Conservation (phyloP, 2,888 invertebrate genomes). For the Pollenia angustigena region DNA sequence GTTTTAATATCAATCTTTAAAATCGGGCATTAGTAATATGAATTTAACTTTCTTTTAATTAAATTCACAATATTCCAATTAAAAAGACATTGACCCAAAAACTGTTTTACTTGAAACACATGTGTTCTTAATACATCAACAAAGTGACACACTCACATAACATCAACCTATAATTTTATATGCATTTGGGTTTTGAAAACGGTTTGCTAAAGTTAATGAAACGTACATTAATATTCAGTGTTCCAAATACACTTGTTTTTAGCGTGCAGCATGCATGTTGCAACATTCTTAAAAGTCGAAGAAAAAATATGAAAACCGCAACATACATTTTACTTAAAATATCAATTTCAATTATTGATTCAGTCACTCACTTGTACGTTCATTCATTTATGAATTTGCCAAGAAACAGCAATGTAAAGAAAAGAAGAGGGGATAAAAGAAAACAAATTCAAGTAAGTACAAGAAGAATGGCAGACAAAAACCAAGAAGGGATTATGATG, state of each 20-base stretch:
- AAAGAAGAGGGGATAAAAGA: background rate
- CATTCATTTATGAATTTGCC: constrained; percentile 16
- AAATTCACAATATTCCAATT: too few species aligned
- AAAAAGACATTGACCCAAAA: background rate
- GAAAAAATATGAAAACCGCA: background rate
- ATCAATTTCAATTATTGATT: constrained; percentile 62
- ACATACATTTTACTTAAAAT: constrained; percentile 4
- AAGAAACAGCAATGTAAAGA: background rate
- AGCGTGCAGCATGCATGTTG: background rate
- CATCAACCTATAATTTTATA: background rate
- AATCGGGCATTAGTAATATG: too few species aligned
- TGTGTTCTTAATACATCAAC: background rate
- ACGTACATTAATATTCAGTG: constrained; percentile 21
- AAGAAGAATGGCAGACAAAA: background rate
- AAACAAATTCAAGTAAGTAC: background rate
- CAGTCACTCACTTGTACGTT: constrained; percentile 37
- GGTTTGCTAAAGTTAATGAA: background rate
- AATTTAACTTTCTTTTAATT: too few species aligned
- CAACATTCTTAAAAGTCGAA: background rate
- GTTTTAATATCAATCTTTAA: too few species aligned
- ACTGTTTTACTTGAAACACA: background rate
- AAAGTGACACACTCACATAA: background rate
- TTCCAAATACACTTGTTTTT: background rate
- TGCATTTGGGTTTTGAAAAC: constrained; percentile 19
- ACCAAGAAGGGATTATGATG: background rate